Percentiles rank a stretch among this genome's conserved stretches.
These are phyloP conservation scores for Micromesistius poutassou DNA, from an alignment of 2,797 vertebrate species.

Conservation along the genomic window DNA sequence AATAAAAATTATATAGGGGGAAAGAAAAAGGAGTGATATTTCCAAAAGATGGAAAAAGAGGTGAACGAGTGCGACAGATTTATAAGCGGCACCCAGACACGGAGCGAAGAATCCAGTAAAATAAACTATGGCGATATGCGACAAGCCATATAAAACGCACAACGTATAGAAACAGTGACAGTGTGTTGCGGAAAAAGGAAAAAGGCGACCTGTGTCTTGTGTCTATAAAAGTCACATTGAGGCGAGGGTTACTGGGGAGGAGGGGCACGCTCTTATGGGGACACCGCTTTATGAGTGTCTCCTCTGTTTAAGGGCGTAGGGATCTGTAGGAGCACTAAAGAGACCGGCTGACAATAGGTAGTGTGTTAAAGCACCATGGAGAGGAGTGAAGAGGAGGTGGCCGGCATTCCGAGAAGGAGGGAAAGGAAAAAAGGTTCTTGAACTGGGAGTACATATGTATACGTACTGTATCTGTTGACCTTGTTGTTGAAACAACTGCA, in stretches of 20 bases:
- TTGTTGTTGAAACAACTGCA: too few species aligned
- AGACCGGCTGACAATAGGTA: conserved; percentile 7
- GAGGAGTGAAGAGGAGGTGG: conserved; percentile 10
- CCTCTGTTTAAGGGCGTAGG: conserved; percentile 12
- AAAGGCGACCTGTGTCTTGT: conserved; percentile 32
- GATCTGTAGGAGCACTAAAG: conserved; percentile 20
- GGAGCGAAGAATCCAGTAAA: conserved; percentile 51
- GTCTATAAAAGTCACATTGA: conserved; percentile 52
- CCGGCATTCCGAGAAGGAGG: conserved; percentile 2
- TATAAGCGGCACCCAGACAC: conserved; percentile 48
- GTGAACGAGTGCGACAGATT: conserved; percentile 35
- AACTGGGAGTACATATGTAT: too few species aligned
- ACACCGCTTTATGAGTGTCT: conserved; percentile 31
- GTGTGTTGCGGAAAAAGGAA: conserved; percentile 33
- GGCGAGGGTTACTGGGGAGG: conserved; percentile 18
- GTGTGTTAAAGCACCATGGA: neutral
- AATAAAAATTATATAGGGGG: neutral
- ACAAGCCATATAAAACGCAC: conserved; percentile 52
- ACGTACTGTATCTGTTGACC: too few species aligned
- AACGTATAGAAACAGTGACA: conserved; percentile 40
- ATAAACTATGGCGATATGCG: conserved; percentile 49
- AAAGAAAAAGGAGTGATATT: conserved; percentile 25
- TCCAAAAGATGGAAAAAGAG: conserved; percentile 14
- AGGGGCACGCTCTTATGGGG: conserved; percentile 21
- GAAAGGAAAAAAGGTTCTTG: neutral